phyloP scores from a whole-genome alignment of 2,888 invertebrate genomes.

The Drosophila anomalata region DNA sequence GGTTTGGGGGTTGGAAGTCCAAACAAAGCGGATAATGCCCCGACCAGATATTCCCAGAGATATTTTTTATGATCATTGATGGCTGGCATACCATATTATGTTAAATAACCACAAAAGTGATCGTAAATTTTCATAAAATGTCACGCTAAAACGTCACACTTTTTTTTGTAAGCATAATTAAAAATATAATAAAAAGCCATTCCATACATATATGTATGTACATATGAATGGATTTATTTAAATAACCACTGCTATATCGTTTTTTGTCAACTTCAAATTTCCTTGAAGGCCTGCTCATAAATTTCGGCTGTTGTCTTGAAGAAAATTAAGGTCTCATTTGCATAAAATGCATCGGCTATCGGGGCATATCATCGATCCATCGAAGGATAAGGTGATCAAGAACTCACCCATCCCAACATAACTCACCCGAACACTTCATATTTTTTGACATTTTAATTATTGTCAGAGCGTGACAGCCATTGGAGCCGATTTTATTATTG shows the following conservation, averaged over 20 bases:
- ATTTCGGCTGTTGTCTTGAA: constrained; percentile 51
- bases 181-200: constrained; percentile 53
- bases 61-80: constrained; percentile 38
- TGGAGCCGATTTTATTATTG: constrained; percentile 32
- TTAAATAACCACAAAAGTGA: constrained; percentile 62
- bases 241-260: constrained; percentile 31
- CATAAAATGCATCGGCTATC: constrained; percentile 53
- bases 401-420: constrained; percentile 35
- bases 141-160: constrained; percentile 58
- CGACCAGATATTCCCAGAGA: constrained; percentile 35
- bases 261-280: constrained; percentile 42
- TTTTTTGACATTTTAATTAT: constrained; percentile 79
- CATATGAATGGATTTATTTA: constrained; percentile 47
- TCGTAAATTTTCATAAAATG: constrained; percentile 66
- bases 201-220: constrained; percentile 44
- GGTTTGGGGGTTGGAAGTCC: constrained; percentile 7
- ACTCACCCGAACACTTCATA: constrained; percentile 65
- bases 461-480: constrained; percentile 59
- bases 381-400: constrained; percentile 18
- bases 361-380: constrained; percentile 17
- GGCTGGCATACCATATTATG: constrained; percentile 59
- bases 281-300: constrained; percentile 56
- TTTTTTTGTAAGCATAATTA: constrained; percentile 61
- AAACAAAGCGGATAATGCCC: constrained; percentile 44
- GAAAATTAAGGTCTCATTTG: constrained; percentile 72